These are phyloP conservation scores for Caenorhabditis sp. DNA, from an alignment of 2,888 invertebrate species.

Conservation along the genomic window DNA sequence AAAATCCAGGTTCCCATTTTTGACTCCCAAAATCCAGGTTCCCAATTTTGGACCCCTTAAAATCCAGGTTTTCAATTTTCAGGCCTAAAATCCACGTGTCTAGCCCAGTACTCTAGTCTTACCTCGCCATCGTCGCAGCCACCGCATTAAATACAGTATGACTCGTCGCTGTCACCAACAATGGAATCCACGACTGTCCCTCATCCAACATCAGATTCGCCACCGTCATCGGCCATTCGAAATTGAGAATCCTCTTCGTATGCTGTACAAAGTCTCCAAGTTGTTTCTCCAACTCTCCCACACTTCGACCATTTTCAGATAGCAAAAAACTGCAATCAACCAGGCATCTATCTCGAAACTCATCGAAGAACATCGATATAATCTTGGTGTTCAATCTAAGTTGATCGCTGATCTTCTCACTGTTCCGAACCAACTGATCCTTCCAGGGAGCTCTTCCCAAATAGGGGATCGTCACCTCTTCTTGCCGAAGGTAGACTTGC, in stretches of 20 bases:
- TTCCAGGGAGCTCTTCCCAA: slow-evolving; percentile 17
- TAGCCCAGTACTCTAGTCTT: not conserved
- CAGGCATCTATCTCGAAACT: slow-evolving; percentile 30
- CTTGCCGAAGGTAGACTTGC: slow-evolving; percentile 14
- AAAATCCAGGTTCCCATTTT: too few species aligned
- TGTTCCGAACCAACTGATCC: slow-evolving; percentile 11
- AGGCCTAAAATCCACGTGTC: too few species aligned
- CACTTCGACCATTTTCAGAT: slow-evolving; percentile 35
- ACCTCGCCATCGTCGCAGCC: slow-evolving; percentile 42
- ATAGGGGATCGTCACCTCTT: slow-evolving; percentile 5
- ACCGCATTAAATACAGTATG: slow-evolving; percentile 48
- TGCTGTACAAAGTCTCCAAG: slow-evolving; percentile 39
- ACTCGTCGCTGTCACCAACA: slow-evolving; percentile 36
- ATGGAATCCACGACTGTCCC: slow-evolving; percentile 48
- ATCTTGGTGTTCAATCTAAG: slow-evolving; percentile 32
- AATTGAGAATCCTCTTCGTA: slow-evolving; percentile 30
- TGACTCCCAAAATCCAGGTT: too few species aligned
- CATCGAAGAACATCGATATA: slow-evolving; percentile 31
- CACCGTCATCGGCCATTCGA: slow-evolving; percentile 54
- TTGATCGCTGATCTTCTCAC: slow-evolving; percentile 34
- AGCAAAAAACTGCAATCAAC: slow-evolving; percentile 39
- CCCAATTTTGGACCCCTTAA: too few species aligned
- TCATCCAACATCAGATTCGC: slow-evolving; percentile 53
- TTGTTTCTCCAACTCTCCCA: slow-evolving; percentile 37
- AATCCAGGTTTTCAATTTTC: too few species aligned